phyloP scores from a whole-genome alignment of 2,113 vertebrate species.

The Phocoena phocoena region DNA sequence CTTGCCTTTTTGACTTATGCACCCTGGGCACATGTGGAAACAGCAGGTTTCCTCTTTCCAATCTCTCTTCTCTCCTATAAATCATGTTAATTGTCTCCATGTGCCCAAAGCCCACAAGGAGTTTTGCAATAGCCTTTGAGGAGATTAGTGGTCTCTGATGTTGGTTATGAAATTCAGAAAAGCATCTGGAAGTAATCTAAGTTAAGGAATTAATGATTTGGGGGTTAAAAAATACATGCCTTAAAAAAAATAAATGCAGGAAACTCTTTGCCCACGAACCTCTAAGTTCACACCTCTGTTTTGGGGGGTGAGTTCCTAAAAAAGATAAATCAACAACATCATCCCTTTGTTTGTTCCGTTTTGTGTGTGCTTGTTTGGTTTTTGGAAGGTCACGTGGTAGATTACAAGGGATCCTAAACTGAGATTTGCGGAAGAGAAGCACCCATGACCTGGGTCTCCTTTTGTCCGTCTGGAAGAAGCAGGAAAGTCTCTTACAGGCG shows the following conservation, averaged over 20 bases:
- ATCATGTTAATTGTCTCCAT: constrained; percentile 56
- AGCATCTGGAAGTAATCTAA: constrained; percentile 70
- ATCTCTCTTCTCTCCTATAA: constrained; percentile 16
- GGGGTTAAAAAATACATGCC: constrained; percentile 53
- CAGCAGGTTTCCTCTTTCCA: background rate
- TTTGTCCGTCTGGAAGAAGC: fast-evolving
- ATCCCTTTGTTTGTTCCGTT: background rate
- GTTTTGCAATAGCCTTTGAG: constrained; percentile 19
- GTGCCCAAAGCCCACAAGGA: background rate
- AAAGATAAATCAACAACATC: background rate
- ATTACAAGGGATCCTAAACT: background rate
- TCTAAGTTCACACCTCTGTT: background rate
- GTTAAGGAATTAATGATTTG: constrained; percentile 55
- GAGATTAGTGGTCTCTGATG: constrained; percentile 46
- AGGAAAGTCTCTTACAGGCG: background rate
- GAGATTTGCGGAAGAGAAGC: background rate
- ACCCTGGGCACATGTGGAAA: background rate
- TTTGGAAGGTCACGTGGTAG: background rate
- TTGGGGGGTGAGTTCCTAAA: background rate
- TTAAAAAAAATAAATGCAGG: constrained; percentile 51
- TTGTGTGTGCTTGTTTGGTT: background rate
- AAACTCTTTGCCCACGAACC: background rate
- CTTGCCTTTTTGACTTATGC: background rate
- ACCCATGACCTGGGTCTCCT: background rate
- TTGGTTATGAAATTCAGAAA: constrained; percentile 33